A percentile compares a stretch with the other conserved stretches of the same genome.
These are phyloP conservation scores for Lithobates pipiens DNA, from an alignment of 2,797 vertebrate species.

Conservation along the genomic window DNA sequence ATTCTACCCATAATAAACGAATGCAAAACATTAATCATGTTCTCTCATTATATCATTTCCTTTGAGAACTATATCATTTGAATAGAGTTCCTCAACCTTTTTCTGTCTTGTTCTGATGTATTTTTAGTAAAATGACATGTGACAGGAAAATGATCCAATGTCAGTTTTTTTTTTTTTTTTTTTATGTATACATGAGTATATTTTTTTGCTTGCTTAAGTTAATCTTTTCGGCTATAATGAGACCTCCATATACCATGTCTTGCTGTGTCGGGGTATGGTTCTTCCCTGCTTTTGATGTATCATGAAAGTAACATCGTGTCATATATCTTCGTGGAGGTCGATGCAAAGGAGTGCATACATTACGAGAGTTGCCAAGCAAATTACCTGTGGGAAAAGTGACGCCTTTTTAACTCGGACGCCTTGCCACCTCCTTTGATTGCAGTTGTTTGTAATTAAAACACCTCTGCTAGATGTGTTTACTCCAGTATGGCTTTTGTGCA, in stretches of 20 bases:
- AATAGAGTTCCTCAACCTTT: not conserved
- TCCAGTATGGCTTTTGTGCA: not conserved
- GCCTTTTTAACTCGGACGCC: conserved; percentile 9
- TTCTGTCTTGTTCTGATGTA: not conserved
- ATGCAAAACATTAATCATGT: not conserved
- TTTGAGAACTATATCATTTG: no score
- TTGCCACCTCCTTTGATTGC: conserved; percentile 4
- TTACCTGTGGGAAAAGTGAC: conserved; percentile 8
- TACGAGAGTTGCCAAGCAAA: conserved; percentile 11
- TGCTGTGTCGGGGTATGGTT: conserved; percentile 4
- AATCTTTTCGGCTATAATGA: conserved; percentile 42
- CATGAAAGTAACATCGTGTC: conserved; percentile 45
- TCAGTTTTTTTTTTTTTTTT: not conserved
- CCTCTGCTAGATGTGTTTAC: not conserved
- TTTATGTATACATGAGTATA: conserved; percentile 15
- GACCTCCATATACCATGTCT: conserved; percentile 18
- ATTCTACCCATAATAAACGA: not conserved
- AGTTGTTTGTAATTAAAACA: conserved; percentile 37
- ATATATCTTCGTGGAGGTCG: not conserved
- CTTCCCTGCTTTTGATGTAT: conserved; percentile 49
- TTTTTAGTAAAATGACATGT: conserved; percentile 12
- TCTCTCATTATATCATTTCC: not conserved
- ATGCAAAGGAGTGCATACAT: conserved; percentile 39
- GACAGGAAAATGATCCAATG: not conserved
- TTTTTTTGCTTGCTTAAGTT: conserved; percentile 30